Evolutionary conservation across 2,797 vertebrate genomes (phyloP), one percentile per base, ranked within the genome.

Genomic region (Scomberomorus guttatus): DNA sequence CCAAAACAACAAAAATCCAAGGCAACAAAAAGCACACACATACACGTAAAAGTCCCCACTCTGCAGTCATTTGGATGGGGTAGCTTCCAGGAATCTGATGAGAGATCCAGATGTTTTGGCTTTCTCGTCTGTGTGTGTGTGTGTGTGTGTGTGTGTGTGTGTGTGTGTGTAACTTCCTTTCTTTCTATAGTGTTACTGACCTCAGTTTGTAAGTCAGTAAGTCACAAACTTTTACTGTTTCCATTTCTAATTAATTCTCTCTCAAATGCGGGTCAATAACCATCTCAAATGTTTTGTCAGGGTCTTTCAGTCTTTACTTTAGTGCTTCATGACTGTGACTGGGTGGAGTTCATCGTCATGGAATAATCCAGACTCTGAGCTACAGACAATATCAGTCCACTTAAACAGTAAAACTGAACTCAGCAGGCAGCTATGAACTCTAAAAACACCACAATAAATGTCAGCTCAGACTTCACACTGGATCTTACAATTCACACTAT

Each of bases 61-160:
- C 52, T 62, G 54, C 62, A 3, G 57, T 27, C 15, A 0, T 67
- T 59, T 60, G 67, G 55, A 34, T 22, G 48, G 57, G 71, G 79
- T 25, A 12, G 51, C 69, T 77, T 90, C 86, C 65, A 90, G 68
- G 73, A 72, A 74, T 66, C 58, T 89, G 71, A 91, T 82, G 85
- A 90, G 87, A 66, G 51, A 85, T 87, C 86, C 93, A 94, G 88
- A 95, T 91, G 92, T 91, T 89, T 80, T 87, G 81, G 86, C 79
- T 32, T 32, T 32, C 32, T 5, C 32, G 74, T 70, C 56, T 54
- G 14, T 32, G 15, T 66, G 62, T 58, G 32, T 29, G 58, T 56
- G 13, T n/a, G 56, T 29, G 74, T 29, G 32, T 72, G 51, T 24
- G 57, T 64, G 20, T 54, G 55, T 44, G 66, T 57, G 69, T 55